Base-by-base conservation (phyloP, 1,140 invertebrate genomes). In the Ganaspis sp. region DNA sequence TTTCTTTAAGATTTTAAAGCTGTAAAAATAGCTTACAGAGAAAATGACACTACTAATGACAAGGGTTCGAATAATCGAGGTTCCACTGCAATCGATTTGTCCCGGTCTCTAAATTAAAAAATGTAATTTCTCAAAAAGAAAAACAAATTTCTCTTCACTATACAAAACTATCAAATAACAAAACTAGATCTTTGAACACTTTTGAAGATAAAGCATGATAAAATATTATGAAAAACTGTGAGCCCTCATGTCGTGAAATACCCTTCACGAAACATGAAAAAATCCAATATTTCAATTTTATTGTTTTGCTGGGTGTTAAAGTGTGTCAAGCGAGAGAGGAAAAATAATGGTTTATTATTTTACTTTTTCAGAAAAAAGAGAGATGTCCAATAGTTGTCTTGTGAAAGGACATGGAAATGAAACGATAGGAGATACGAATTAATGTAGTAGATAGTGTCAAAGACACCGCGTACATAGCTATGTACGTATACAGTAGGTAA, bases 401-500 rank as follows among this genome's bases (percentile, higher is more conserved):
- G 19, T 45, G 40, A 69, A 40, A 49, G 34, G 54, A 76, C 29
- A 64, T 29, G 19, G 15, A 64, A 64, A 29, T 29, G 58, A 64
- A 64, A 64, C 23, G 58, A 64, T 64, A 64, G 23, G 58, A 64
- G 58, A 64, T 64, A 12, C 23, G 58, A 64, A 64, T 29, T 26
- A 64, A 29, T 29, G 58, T 64, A 64, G 64, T 80, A 84, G 88
- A 90, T 89, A 90, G 84, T 86, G 88, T 88, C 88, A 88, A 75
- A 76, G 74, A 42, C 83, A 81, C 71, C 37, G 71, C 26, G 74
- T 40, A 58, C 72, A 69, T 54, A 82, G 69, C 76, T 74, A 81
- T 81, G 76, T 80, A 83, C 80, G 75, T 78, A 78, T 69, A 76
- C 70, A 70, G 83, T 81, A 84, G 80, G 76, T 81, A 53, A 78